A percentile compares a stretch with the other conserved stretches of the same genome.
phyloP scores from a whole-genome alignment of 1,140 invertebrate species.

The Heliconius hewitsoni region DNA sequence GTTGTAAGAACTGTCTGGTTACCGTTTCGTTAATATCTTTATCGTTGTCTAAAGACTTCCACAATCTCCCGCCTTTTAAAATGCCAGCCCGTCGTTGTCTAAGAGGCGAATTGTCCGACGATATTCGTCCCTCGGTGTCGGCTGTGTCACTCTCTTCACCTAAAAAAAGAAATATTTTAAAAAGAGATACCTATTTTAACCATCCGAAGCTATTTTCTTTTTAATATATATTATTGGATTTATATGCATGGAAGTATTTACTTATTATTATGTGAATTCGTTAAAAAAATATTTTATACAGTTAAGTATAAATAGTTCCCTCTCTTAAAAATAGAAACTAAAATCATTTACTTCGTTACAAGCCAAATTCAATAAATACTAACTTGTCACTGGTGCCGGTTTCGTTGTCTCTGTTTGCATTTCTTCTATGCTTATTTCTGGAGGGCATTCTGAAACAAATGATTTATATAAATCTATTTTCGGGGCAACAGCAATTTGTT shows the following conservation, averaged over 20 bases:
- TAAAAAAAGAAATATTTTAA: constrained; percentile 19
- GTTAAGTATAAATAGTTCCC: no score
- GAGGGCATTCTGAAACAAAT: constrained; percentile 62
- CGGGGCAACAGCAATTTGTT: no score
- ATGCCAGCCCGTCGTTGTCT: constrained; percentile 68
- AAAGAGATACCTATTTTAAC: background rate
- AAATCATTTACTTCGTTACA: background rate
- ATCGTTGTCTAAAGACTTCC: constrained; percentile 72
- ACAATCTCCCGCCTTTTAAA: constrained; percentile 68
- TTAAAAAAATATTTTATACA: background rate
- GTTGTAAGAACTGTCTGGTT: constrained; percentile 1
- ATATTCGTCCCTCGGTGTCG: constrained; percentile 60
- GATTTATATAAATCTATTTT: no score
- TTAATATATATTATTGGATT: background rate
- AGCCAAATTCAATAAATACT: constrained; percentile 31
- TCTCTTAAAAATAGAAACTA: background rate
- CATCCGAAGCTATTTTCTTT: background rate
- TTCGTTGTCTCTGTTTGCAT: constrained; percentile 46
- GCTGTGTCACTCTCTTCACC: constrained; percentile 71
- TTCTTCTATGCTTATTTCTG: constrained; percentile 57
- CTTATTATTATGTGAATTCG: background rate
- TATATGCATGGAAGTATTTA: background rate
- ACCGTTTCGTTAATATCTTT: constrained; percentile 68
- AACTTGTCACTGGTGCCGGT: constrained; percentile 54
- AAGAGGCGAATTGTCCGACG: constrained; percentile 63